Base-by-base conservation (phyloP, 2,888 invertebrate genomes). In the Catonia carolina region DNA sequence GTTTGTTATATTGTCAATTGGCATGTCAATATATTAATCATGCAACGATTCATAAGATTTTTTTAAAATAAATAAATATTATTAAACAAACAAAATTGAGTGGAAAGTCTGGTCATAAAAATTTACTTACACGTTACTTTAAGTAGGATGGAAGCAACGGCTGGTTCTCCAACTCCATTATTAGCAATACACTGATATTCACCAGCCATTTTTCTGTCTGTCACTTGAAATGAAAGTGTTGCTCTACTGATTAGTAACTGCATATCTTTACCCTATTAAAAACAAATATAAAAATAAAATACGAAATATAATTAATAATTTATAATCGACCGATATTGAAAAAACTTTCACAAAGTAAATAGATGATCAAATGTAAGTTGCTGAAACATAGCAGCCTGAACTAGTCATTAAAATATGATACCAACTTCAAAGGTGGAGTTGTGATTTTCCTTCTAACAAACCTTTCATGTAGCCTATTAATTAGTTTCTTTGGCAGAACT, bases 131-230 rank as follows among this genome's bases (percentile, higher is more conserved):
- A 83, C 63, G 81, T 70, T 42, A 83, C 80, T 70, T 80, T 80
- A 41, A 83, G 74, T 55, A 78, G 75, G 61, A 83, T 80, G 69
- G 78, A 78, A 62, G 80, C 77, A 54, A 78, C 76, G 63, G 80
- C 80, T 60, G 80, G 76, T 63, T 79, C 77, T 15, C 82, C 82
- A 51, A 83, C 81, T 15, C 80, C 80, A 68, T 83, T 83, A 66
- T 75, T 77, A 33, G 82, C 82, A 23, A 77, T 77, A 68, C 83
- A 83, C 66, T 80, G 77, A 69, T 89, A 88, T 2, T 78, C 74
- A 0, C 89, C 89, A 0, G 86, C 82, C 66, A 85, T 74, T 48
- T 78, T 75, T 1, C 84, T 75, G 61, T 83, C 83, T 59, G 81
- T 81, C 0, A 84, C 85, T 17, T 77, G 77, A 71, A 86, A 85